Conservation (phyloP, 2,113 vertebrate genomes). For the Drymodes brunneopygia region DNA sequence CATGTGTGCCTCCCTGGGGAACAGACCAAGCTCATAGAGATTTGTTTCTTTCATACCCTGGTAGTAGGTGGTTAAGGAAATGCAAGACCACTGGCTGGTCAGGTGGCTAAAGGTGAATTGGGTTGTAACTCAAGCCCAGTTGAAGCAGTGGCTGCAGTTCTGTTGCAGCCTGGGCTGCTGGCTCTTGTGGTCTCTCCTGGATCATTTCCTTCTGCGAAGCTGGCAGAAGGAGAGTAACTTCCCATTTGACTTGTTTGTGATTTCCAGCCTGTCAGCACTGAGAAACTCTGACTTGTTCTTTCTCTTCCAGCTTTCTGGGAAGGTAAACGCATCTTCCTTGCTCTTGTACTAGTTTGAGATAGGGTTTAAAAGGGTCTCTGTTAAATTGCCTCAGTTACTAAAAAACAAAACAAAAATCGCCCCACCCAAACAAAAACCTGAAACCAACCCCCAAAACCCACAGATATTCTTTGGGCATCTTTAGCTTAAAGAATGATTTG, state of each 20-base stretch:
- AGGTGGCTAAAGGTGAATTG: neutral
- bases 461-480: neutral
- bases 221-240: neutral
- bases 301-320: neutral
- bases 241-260: neutral
- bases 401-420: neutral
- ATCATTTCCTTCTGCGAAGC: neutral
- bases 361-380: neutral
- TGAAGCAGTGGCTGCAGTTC: neutral
- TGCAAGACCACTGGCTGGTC: neutral
- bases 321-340: neutral
- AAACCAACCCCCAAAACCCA: neutral
- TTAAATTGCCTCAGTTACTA: neutral
- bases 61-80: neutral
- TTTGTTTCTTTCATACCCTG: neutral
- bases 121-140: neutral
- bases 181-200: neutral
- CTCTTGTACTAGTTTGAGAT: neutral
- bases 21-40: neutral
- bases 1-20: neutral
- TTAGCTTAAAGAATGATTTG: neutral
- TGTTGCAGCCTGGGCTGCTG: neutral
- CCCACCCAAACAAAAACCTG: accelerated
- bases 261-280: neutral
- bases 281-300: neutral